phyloP scores from a whole-genome alignment of 2,888 invertebrate species.

The Rhaphigaster nebulosa region DNA sequence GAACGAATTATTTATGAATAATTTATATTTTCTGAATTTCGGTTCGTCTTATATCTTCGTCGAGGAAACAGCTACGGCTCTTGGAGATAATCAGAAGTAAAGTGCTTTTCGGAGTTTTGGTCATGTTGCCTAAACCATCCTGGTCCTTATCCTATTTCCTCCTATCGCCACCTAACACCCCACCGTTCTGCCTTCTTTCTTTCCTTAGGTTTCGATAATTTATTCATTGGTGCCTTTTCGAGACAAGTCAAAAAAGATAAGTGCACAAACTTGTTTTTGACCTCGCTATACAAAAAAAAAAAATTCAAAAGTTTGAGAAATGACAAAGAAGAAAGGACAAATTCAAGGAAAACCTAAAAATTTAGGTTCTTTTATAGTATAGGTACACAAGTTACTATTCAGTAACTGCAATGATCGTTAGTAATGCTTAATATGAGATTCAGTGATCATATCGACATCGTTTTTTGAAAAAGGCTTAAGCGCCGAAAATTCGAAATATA shows the following conservation, averaged over 20 bases:
- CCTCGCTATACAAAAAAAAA: not conserved
- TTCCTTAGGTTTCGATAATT: slow-evolving; percentile 17
- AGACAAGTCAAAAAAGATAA: slow-evolving; percentile 41
- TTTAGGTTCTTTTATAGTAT: too few relatives aligned
- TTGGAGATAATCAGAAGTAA: slow-evolving; percentile 11
- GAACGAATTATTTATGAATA: not conserved
- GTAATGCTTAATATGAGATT: too few relatives aligned
- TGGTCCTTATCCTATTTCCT: not conserved
- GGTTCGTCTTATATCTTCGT: not conserved
- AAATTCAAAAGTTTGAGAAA: not conserved
- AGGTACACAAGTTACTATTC: too few relatives aligned
- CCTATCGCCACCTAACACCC: too few relatives aligned
- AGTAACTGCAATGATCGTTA: too few relatives aligned
- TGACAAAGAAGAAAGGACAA: not conserved
- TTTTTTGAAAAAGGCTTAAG: too few relatives aligned
- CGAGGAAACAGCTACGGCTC: not conserved
- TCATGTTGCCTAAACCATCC: slow-evolving; percentile 47
- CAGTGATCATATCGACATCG: too few relatives aligned
- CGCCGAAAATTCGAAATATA: too few relatives aligned
- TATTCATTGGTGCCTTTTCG: slow-evolving; percentile 22
- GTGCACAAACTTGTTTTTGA: slow-evolving; percentile 33
- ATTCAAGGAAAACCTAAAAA: not conserved
- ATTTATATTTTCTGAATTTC: not conserved
- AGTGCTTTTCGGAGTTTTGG: slow-evolving; percentile 43
- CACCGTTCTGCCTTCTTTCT: not conserved